Evolutionary conservation across 2,888 invertebrate species (phyloP), one percentile per base, ranked within the genome.

Genomic region (Formica aserva): DNA sequence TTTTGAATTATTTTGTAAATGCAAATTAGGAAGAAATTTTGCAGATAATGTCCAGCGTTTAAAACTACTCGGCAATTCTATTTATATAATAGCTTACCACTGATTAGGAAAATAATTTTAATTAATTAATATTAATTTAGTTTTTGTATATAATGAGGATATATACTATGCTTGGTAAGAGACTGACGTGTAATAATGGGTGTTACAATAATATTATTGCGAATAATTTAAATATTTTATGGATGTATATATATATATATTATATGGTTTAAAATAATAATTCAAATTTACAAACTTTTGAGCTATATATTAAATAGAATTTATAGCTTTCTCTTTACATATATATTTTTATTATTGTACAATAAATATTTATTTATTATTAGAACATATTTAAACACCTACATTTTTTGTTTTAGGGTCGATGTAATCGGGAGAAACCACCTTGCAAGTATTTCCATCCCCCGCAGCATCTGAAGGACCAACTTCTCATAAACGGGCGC

Each of bases 391-490:
- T 52, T 60, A 65, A 45, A 38, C 29, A 32, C 22, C 13, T 26
- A 35, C 22, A 22, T 78, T 60, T 52, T 60, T 48, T 71, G 91
- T 96, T 96, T 11, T 97, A 99, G 99, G 99, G 99, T 95, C 99
- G 99, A 96, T 99, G 99, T 97, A 99, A 99, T 95, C 97, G 99
- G 94, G 99, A 99, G 96, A 99, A 99, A 95, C 99, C 99, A 91
- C 99, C 99, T 94, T 99, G 99, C 98, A 99, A 99, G 97, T 99
- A 99, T 96, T 99, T 99, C 96, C 99, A 99, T 96, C 99, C 99
- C 92, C 99, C 99, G 92, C 99, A 99, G 96, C 99, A 99, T 96
- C 97, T 99, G 94, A 99, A 99, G 96, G 99, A 99, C 96, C 99
- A 99, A 97, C 97, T 99, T 95, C 96, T 99, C 95, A 99, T 99